Percentiles rank a stretch among this genome's conserved stretches.
phyloP scores from a whole-genome alignment of 2,888 invertebrate species.

The Apodemia mormo region DNA sequence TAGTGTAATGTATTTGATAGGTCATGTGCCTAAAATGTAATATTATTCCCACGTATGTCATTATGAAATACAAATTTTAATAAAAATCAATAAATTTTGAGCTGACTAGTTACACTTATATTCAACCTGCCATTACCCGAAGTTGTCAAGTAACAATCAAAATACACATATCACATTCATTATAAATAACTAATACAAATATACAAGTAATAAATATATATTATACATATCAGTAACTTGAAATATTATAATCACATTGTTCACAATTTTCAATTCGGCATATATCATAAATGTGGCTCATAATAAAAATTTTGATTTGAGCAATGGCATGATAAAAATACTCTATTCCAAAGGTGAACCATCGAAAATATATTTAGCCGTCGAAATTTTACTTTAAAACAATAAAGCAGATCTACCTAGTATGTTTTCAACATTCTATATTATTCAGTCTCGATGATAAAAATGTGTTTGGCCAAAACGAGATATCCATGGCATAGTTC shows the following conservation, averaged over 20 bases:
- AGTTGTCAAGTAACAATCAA: conserved; percentile 56
- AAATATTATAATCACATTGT: conserved; percentile 65
- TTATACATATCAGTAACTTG: conserved; percentile 64
- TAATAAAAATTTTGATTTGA: conserved; percentile 74
- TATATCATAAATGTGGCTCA: conserved; percentile 68
- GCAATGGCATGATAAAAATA: conserved; percentile 72
- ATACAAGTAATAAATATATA: conserved; percentile 46
- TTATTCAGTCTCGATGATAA: conserved; percentile 78
- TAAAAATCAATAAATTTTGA: background rate
- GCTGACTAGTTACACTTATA: conserved; percentile 19
- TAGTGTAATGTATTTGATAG: too few relatives aligned
- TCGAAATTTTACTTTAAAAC: conserved; percentile 68
- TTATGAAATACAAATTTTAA: too few relatives aligned
- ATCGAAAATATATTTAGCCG: conserved; percentile 74
- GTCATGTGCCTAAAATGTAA: too few relatives aligned
- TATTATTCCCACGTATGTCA: too few relatives aligned
- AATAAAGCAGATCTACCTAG: conserved; percentile 75
- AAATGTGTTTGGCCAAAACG: conserved; percentile 78
- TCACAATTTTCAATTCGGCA: conserved; percentile 66
- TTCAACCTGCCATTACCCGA: conserved; percentile 45
- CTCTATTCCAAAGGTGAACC: conserved; percentile 76
- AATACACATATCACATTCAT: conserved; percentile 73
- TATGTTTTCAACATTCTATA: conserved; percentile 72
- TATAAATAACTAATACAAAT: conserved; percentile 52
- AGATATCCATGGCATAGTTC: conserved; percentile 70